Percentiles rank a stretch among this genome's conserved stretches.
These are phyloP conservation scores for Microtus ochrogaster DNA, from an alignment of 2,113 vertebrate genomes.

Conservation along the genomic window DNA sequence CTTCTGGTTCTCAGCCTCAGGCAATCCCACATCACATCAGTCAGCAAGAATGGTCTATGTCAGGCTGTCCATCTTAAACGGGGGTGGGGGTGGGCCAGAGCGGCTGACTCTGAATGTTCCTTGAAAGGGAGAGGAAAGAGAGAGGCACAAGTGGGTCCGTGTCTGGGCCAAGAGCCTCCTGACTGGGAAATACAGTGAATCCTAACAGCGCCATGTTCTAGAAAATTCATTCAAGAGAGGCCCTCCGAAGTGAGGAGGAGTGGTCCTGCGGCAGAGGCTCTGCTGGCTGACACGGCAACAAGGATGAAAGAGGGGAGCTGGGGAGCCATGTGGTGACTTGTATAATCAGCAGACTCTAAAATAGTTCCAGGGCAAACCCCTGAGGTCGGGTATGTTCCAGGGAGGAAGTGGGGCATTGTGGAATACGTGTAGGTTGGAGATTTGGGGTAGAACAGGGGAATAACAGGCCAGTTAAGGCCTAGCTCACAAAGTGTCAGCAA, in stretches of 20 bases:
- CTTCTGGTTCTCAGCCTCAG: neutral
- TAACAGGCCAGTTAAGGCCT: neutral
- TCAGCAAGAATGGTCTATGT: neutral
- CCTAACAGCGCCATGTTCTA: neutral
- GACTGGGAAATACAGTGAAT: neutral
- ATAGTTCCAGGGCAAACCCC: neutral
- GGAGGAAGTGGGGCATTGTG: neutral
- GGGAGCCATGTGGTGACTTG: neutral
- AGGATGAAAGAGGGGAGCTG: neutral
- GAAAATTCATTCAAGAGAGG: neutral
- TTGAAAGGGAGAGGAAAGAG: neutral
- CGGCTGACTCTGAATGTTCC: neutral
- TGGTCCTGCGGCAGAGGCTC: neutral
- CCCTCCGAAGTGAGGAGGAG: neutral
- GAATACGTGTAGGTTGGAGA: neutral
- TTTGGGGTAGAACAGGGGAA: neutral
- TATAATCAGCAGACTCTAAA: neutral
- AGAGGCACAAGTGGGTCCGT: neutral
- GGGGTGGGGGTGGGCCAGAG: too few species aligned
- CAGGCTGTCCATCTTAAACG: neutral
- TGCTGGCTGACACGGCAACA: neutral
- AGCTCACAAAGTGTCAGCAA: neutral
- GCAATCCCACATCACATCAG: neutral
- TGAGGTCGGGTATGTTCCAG: neutral
- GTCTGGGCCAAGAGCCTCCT: neutral